phyloP scores from a whole-genome alignment of 2,113 vertebrate genomes.

The Vombatus ursinus region DNA sequence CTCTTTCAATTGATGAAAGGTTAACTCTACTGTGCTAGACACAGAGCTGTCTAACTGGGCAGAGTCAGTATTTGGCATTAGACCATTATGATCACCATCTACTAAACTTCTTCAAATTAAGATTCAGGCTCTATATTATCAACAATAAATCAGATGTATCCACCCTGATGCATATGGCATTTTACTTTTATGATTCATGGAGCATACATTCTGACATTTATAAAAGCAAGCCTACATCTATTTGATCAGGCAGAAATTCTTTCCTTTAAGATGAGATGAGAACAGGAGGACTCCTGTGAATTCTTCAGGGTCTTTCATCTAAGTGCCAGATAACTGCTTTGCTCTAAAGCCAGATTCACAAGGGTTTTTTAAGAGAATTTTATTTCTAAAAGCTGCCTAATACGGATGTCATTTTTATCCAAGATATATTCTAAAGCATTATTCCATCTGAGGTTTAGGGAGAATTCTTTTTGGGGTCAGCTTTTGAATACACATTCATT shows the following conservation, averaged over 20 bases:
- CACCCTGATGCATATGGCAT: constrained; percentile 55
- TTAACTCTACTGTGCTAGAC: not conserved
- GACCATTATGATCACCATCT: constrained; percentile 17
- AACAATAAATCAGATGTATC: constrained; percentile 47
- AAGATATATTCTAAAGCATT: constrained; percentile 46
- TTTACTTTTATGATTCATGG: constrained; percentile 52
- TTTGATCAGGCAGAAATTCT: constrained; percentile 67
- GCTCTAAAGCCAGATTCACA: constrained; percentile 62
- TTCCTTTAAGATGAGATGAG: constrained; percentile 60
- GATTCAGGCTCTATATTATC: constrained; percentile 53
- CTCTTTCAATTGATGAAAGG: not conserved
- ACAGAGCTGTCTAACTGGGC: not conserved
- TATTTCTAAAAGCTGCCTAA: constrained; percentile 61
- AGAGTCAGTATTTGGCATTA: constrained; percentile 1
- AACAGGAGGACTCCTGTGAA: constrained; percentile 44
- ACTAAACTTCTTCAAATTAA: constrained; percentile 51
- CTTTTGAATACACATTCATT: constrained; percentile 45
- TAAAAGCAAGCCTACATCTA: constrained; percentile 55
- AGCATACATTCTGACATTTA: constrained; percentile 56
- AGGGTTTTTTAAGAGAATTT: constrained; percentile 43
- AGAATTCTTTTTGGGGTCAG: constrained; percentile 45
- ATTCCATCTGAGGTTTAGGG: constrained; percentile 48
- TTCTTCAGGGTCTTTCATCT: constrained; percentile 56
- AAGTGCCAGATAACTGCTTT: constrained; percentile 54
- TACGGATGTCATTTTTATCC: constrained; percentile 40